phyloP scores from a whole-genome alignment of 2,113 vertebrate genomes.

The Nannospalax galili region DNA sequence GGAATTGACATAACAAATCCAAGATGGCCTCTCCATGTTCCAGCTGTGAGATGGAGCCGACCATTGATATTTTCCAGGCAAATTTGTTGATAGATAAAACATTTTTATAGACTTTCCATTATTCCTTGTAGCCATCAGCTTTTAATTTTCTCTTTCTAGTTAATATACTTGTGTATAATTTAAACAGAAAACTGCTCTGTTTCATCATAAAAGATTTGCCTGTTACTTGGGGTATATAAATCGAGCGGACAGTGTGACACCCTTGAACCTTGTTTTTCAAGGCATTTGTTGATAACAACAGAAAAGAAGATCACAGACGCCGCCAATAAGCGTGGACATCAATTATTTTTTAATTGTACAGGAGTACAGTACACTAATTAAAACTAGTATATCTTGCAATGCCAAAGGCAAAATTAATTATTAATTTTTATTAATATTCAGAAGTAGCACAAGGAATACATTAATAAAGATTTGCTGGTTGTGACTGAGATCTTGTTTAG shows the following conservation, averaged over 20 bases:
- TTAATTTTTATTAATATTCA: slow-evolving; percentile 99
- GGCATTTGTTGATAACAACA: slow-evolving; percentile 95
- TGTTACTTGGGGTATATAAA: slow-evolving; percentile 87
- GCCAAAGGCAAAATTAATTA: slow-evolving; percentile 99
- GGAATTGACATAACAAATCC: slow-evolving; percentile 81
- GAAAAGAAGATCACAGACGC: slow-evolving; percentile 95
- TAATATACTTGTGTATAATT: slow-evolving; percentile 90
- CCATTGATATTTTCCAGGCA: slow-evolving; percentile 82
- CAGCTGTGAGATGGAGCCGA: slow-evolving; percentile 73
- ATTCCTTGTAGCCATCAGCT: slow-evolving; percentile 86
- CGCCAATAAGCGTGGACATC: slow-evolving; percentile 97
- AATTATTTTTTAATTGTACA: slow-evolving; percentile 99
- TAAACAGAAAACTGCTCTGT: slow-evolving; percentile 89
- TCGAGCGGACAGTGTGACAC: slow-evolving; percentile 88
- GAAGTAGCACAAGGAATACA: slow-evolving; percentile 99
- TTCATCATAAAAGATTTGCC: slow-evolving; percentile 91
- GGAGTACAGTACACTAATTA: slow-evolving; percentile 99
- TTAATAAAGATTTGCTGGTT: slow-evolving; percentile 97
- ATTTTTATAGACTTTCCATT: slow-evolving; percentile 85
- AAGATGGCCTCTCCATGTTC: slow-evolving; percentile 81
- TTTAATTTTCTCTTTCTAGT: slow-evolving; percentile 89
- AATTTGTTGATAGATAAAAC: slow-evolving; percentile 85
- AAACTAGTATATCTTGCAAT: slow-evolving; percentile 99
- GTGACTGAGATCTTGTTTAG: slow-evolving; percentile 93
- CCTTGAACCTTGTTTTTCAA: slow-evolving; percentile 90